phyloP scores from a whole-genome alignment of 1,140 invertebrate genomes.

The Steinernema khuongi region DNA sequence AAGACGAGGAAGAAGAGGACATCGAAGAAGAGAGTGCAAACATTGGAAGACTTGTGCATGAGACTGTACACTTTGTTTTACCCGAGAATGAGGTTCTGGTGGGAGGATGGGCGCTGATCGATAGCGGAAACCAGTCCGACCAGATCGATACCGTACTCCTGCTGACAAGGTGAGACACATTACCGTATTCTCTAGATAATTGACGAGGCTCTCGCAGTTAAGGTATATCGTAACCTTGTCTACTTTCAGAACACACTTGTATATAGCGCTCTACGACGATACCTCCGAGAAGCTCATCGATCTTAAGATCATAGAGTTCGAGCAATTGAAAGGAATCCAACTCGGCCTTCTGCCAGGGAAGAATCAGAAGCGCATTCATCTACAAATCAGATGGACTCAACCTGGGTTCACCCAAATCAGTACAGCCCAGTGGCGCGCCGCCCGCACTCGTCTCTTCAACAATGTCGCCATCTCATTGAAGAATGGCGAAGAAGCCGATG shows the following conservation, averaged over 20 bases:
- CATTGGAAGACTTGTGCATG: slow-evolving; percentile 39
- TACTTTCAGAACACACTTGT: slow-evolving; percentile 22
- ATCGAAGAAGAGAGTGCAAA: slow-evolving; percentile 45
- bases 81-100: slow-evolving; percentile 36
- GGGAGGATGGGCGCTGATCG: slow-evolving; percentile 33
- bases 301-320: slow-evolving; percentile 25
- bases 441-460: slow-evolving; percentile 37
- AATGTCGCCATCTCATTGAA: slow-evolving; percentile 39
- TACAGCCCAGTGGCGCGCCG: slow-evolving; percentile 4
- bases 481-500: slow-evolving; percentile 36
- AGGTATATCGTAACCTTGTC: not conserved
- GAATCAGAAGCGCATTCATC: slow-evolving; percentile 2
- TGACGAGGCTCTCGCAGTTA: not conserved
- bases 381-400: slow-evolving; percentile 10
- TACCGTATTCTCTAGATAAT: slow-evolving; percentile 15
- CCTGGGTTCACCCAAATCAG: not conserved
- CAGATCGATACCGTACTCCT: slow-evolving; percentile 36
- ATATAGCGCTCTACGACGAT: slow-evolving; percentile 38
- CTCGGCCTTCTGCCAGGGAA: slow-evolving; percentile 17
- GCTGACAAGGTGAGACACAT: slow-evolving; percentile 24
- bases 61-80: slow-evolving; percentile 42
- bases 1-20: slow-evolving; percentile 38
- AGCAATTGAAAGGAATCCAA: slow-evolving; percentile 27
- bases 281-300: slow-evolving; percentile 36
- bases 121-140: slow-evolving; percentile 22